Evolutionary conservation across 2,113 vertebrate species (phyloP).

Genomic region (Chamaetylas fuelleborni): DNA sequence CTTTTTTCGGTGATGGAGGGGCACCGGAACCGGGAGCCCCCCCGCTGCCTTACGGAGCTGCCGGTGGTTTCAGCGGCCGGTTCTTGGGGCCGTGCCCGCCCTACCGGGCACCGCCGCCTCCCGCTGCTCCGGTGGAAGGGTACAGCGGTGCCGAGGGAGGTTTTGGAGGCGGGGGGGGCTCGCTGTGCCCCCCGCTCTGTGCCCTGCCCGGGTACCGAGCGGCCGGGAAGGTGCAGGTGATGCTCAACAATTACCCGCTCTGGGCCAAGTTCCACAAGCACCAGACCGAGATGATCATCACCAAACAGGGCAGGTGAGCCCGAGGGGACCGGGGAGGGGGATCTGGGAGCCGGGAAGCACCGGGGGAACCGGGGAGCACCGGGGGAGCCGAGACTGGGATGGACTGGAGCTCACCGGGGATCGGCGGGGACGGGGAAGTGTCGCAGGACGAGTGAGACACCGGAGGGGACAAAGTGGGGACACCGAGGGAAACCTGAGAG

Average conservation of each 20-base stretch:
- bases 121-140: slow-evolving; percentile 30
- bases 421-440: neutral
- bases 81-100: slow-evolving; percentile 73
- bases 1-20: slow-evolving; percentile 70
- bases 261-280: slow-evolving; percentile 98
- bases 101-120: slow-evolving; percentile 62
- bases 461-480: neutral
- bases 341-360: no score
- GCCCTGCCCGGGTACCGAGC: slow-evolving; percentile 80
- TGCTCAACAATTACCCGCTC: slow-evolving; percentile 91
- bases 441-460: no score
- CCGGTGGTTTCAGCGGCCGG: slow-evolving; percentile 69
- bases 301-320: slow-evolving; percentile 91
- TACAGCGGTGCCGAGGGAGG: slow-evolving; percentile 54
- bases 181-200: slow-evolving; percentile 74
- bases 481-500: neutral
- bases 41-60: slow-evolving; percentile 72
- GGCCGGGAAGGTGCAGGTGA: slow-evolving; percentile 87
- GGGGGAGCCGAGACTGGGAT: no score
- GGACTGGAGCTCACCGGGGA: neutral
- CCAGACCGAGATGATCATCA: slow-evolving; percentile 98
- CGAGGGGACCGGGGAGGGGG: neutral
- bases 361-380: neutral
- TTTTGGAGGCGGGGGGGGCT: slow-evolving; percentile 65
- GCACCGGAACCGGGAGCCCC: slow-evolving; percentile 6